Conservation (phyloP, 2,113 vertebrate genomes). For the Osmerus eperlanus region DNA sequence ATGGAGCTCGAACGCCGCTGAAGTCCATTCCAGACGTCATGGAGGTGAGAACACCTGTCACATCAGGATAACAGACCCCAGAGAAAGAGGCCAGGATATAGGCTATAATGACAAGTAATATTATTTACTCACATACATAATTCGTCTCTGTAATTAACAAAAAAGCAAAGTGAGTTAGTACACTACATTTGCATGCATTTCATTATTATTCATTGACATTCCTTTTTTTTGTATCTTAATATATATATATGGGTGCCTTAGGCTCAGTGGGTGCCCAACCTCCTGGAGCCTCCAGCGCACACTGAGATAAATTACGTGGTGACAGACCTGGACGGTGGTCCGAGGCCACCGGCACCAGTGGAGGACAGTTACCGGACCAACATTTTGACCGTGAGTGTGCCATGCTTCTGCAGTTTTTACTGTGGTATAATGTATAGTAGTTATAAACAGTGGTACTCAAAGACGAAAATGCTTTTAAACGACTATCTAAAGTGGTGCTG, state of each 20-base stretch:
- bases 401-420: constrained; percentile 7
- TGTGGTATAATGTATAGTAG: too few species aligned
- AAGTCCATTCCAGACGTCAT: constrained; percentile 75
- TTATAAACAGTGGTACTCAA: too few species aligned
- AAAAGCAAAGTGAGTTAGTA: neutral
- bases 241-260: constrained; percentile 43
- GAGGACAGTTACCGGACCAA: constrained; percentile 76
- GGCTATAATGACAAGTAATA: too few species aligned
- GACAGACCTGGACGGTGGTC: constrained; percentile 81
- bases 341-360: constrained; percentile 71
- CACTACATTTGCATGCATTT: neutral
- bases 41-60: constrained; percentile 70
- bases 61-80: neutral
- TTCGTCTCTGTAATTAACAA: neutral
- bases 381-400: constrained; percentile 62
- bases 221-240: constrained; percentile 13
- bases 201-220: neutral
- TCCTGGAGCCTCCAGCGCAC: constrained; percentile 79
- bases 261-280: constrained; percentile 80
- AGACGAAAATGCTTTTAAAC: too few species aligned
- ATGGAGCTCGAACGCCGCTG: constrained; percentile 87
- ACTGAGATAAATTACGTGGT: constrained; percentile 82
- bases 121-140: too few species aligned
- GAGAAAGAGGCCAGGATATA: too few species aligned
- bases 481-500: too few species aligned